phyloP scores from a whole-genome alignment of 2,797 vertebrate species.

The Euthynnus affinis region DNA sequence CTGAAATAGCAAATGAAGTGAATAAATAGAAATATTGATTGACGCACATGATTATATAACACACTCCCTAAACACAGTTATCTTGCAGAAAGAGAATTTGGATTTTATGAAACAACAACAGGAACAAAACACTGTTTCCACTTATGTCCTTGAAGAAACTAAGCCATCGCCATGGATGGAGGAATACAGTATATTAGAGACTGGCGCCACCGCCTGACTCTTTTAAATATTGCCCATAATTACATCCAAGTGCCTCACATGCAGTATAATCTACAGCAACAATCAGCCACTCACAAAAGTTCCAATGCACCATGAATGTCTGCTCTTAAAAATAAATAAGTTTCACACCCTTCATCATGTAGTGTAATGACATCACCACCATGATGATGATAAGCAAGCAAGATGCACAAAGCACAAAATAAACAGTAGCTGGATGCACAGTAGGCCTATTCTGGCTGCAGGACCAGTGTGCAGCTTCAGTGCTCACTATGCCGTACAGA shows the following conservation, averaged over 20 bases:
- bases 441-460: background rate
- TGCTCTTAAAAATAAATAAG: background rate
- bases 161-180: background rate
- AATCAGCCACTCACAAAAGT: background rate
- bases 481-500: background rate
- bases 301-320: background rate
- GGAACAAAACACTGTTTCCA: background rate
- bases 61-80: background rate
- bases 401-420: background rate
- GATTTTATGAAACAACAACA: background rate
- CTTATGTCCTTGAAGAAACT: background rate
- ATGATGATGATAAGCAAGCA: too few relatives aligned
- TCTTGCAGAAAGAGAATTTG: background rate
- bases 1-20: background rate
- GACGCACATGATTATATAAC: background rate
- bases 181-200: background rate
- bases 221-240: background rate
- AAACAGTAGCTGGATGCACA: too few relatives aligned
- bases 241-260: background rate
- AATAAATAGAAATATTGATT: too few relatives aligned
- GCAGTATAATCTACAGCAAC: background rate
- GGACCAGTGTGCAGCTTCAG: background rate
- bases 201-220: conserved; percentile 50
- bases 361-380: background rate
- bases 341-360: background rate